Evolutionary conservation across 2,888 invertebrate genomes (phyloP).

Genomic region (Drosophila fungiperda): DNA sequence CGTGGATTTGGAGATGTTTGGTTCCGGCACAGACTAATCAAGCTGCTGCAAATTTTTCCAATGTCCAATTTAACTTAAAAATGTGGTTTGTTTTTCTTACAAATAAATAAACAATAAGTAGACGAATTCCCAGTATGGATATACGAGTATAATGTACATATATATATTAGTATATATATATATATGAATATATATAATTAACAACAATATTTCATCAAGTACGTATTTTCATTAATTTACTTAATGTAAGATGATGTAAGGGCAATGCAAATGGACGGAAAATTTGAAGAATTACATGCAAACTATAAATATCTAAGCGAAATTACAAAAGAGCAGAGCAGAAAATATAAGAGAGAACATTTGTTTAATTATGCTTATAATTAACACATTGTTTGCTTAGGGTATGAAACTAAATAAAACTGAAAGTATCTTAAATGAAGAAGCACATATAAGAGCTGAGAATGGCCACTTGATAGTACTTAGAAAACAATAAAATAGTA

Average conservation of each 20-base stretch:
- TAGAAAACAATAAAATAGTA: neutral
- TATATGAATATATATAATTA: neutral
- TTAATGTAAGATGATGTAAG: slow-evolving; percentile 11
- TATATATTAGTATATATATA: neutral
- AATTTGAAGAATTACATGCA: neutral
- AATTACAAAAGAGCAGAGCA: neutral
- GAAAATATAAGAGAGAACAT: neutral
- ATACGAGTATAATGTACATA: neutral
- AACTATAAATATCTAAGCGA: slow-evolving; percentile 31
- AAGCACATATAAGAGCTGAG: neutral
- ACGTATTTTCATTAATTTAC: neutral
- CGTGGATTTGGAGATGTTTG: neutral
- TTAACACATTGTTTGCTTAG: neutral
- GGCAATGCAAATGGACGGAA: neutral
- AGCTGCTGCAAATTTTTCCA: slow-evolving; percentile 34
- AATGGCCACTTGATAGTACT: neutral
- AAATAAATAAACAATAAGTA: slow-evolving; percentile 55
- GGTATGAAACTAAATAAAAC: neutral
- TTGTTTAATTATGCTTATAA: neutral
- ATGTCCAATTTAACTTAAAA: slow-evolving; percentile 43
- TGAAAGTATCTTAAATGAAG: neutral
- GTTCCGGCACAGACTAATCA: slow-evolving; percentile 19
- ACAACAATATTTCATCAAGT: neutral
- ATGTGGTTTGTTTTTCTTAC: slow-evolving; percentile 38
- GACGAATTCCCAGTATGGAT: slow-evolving; percentile 17